A percentile compares a stretch with the other conserved stretches of the same genome.
Evolutionary conservation across 1,140 invertebrate genomes (phyloP).

Genomic region (Pteromalus puparum): DNA sequence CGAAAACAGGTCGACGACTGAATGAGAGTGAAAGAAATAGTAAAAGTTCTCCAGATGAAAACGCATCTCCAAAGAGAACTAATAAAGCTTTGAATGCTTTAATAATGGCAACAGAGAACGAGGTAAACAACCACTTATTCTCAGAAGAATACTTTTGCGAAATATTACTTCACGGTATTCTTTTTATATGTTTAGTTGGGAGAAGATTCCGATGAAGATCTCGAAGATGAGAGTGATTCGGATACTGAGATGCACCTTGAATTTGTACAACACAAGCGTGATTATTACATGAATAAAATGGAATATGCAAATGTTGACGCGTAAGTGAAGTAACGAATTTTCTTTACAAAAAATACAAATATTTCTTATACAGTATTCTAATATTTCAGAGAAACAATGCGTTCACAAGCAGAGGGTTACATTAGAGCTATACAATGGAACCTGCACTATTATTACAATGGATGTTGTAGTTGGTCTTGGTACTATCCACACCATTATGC

Average conservation of each 20-base stretch:
- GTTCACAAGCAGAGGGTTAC: constrained; percentile 90
- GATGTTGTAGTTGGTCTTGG: constrained; percentile 98
- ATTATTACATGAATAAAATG: constrained; percentile 95
- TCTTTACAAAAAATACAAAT: neutral
- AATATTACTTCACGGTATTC: neutral
- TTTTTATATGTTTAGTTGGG: constrained; percentile 60
- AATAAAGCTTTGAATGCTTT: constrained; percentile 79
- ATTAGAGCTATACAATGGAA: constrained; percentile 97
- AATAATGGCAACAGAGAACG: constrained; percentile 75
- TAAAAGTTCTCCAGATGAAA: constrained; percentile 56
- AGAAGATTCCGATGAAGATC: constrained; percentile 73
- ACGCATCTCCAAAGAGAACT: constrained; percentile 52
- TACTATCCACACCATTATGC: constrained; percentile 98
- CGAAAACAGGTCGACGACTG: constrained; percentile 80
- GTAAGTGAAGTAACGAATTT: constrained; percentile 73
- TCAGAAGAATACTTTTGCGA: neutral
- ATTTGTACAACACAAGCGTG: constrained; percentile 90
- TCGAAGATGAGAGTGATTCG: constrained; percentile 64
- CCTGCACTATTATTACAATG: constrained; percentile 96
- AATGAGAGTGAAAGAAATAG: constrained; percentile 61
- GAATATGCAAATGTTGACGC: constrained; percentile 84
- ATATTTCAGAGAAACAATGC: constrained; percentile 82
- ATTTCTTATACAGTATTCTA: neutral
- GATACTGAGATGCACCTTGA: constrained; percentile 79
- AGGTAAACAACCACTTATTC: constrained; percentile 17